phyloP scores from a whole-genome alignment of 1,140 invertebrate species.

The Melanaphis sacchari region DNA sequence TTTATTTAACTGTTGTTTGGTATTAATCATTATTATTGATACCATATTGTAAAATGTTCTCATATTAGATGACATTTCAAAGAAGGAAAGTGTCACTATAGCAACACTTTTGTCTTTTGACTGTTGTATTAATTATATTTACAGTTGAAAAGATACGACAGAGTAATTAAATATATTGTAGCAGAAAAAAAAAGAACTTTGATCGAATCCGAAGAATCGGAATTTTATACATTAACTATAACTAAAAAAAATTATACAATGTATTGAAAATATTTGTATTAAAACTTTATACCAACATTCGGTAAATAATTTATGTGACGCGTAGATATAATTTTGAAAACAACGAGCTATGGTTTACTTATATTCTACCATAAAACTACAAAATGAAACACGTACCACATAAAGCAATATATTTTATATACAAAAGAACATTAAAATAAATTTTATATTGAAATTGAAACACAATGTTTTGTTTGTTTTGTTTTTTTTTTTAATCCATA shows the following conservation, averaged over 20 bases:
- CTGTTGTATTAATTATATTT: conserved; percentile 16
- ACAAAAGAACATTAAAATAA: conserved; percentile 5
- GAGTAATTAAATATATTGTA: conserved; percentile 3
- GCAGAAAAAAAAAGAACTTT: neutral
- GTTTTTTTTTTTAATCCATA: neutral
- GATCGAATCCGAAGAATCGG: neutral
- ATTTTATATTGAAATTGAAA: neutral
- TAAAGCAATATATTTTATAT: neutral
- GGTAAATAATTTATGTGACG: neutral
- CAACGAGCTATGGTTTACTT: neutral
- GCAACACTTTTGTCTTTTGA: conserved; percentile 7
- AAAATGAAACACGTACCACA: neutral
- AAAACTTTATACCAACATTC: neutral
- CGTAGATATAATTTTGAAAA: neutral
- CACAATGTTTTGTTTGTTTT: neutral
- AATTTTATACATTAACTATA: neutral
- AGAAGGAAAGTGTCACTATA: neutral
- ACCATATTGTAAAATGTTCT: neutral
- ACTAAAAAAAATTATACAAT: neutral
- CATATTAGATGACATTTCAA: conserved; percentile 7
- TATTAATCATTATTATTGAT: neutral
- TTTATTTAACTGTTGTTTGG: neutral
- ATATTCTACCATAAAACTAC: neutral
- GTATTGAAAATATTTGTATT: neutral
- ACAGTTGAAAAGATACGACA: neutral